Evolutionary conservation across 2,113 vertebrate species (phyloP).

Genomic region (Numenius arquata): DNA sequence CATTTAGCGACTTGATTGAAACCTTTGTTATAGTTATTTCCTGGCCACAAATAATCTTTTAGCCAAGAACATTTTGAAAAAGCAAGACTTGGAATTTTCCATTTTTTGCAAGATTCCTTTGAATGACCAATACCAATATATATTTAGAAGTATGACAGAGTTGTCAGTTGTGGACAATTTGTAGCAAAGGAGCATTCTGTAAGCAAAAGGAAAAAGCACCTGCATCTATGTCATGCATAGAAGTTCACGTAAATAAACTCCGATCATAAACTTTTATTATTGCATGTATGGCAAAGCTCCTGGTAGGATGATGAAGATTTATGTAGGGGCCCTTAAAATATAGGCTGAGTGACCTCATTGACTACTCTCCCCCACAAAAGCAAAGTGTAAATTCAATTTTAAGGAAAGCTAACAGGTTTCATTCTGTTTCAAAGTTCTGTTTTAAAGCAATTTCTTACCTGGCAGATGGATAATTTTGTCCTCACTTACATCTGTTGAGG

Average conservation of each 20-base stretch:
- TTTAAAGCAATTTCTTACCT: conserved; percentile 73
- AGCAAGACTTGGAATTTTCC: neutral
- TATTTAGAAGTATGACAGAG: neutral
- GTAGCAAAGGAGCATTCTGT: neutral
- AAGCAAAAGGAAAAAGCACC: neutral
- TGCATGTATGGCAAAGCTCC: neutral
- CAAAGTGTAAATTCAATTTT: conserved; percentile 70
- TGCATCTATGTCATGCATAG: accelerated
- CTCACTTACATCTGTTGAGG: conserved; percentile 65
- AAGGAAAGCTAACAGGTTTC: conserved; percentile 61
- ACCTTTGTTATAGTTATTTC: neutral
- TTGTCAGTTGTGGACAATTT: neutral
- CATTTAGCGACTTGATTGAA: neutral
- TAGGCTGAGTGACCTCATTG: conserved; percentile 36
- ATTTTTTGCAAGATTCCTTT: neutral
- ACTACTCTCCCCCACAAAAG: neutral
- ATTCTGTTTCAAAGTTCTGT: conserved; percentile 62
- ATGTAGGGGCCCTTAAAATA: conserved; percentile 11
- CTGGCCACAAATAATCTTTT: neutral
- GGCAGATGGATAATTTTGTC: conserved; percentile 62
- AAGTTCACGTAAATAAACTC: neutral
- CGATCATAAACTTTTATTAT: neutral
- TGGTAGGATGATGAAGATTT: neutral
- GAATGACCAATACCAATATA: neutral
- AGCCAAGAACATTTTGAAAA: neutral